Base-by-base conservation (phyloP, 2,888 invertebrate species). In the Drosophila bunnanda region DNA sequence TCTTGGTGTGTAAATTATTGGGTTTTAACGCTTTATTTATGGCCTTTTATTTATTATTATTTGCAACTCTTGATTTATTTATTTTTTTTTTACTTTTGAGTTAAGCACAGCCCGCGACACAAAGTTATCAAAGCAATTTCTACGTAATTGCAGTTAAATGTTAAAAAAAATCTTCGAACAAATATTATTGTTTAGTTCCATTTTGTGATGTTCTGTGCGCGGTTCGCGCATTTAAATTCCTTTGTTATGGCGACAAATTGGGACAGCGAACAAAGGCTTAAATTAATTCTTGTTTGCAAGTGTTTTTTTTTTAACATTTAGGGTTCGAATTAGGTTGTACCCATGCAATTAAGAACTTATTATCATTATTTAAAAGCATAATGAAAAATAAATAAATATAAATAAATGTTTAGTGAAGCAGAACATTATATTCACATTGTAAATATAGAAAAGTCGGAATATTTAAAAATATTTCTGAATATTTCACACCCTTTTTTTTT, bases 241-340 rank as follows among this genome's bases (percentile, higher is more conserved):
- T 76, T 87, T 87, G 82, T 78, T 83, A 67, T 75, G 80, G 79
- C 73, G 71, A 86, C 83, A 82, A 86, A 86, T 78, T 83, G 81
- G 66, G 56, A 71, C 66, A 68, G 79, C 61, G 43, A 67, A 69
- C 65, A 61, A 55, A 65, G 38, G 55, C 50, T 39, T 15, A 62
- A 48, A 75, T 38, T 60, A 50, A 75, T 71, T 62, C 28, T 54
- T 39, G 59, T 64, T 60, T 55, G 61, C 48, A 43, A 54, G 54
- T 25, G 20, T 28, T 22, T 17, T 53, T 46, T n/a, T n/a, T n/a
- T n/a, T n/a, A n/a, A n/a, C n/a, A n/a, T n/a, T n/a, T n/a, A n/a
- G n/a, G n/a, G 10, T 25, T 43, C 70, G 60, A 55, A 25, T 28
- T 9, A 12, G 1, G 4, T 10, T 12, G 15, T 68, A 53, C 53